phyloP scores from a whole-genome alignment of 1,140 invertebrate species.

The Lucilia sericata region DNA sequence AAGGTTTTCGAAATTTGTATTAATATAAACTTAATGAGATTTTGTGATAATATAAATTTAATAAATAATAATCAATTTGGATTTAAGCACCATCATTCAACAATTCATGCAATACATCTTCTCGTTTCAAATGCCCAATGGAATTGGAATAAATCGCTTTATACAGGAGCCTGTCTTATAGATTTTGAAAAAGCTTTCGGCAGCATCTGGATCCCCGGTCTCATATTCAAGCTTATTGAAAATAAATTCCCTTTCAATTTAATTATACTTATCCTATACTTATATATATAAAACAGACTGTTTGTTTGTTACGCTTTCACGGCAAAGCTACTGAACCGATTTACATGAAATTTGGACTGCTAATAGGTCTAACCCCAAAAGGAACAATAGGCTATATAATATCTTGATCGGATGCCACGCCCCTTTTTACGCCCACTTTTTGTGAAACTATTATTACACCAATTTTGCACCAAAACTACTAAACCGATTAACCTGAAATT shows the following conservation, averaged over 20 bases:
- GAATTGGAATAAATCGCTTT: slow-evolving; percentile 17
- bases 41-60: slow-evolving; percentile 1
- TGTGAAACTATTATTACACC: no score
- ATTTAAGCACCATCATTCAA: neutral
- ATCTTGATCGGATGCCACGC: no score
- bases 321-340: no score
- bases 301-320: no score
- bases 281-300: no score
- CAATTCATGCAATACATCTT: slow-evolving; percentile 18
- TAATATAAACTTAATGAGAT: neutral
- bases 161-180: slow-evolving; percentile 25
- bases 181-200: neutral
- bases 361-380: no score
- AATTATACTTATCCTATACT: slow-evolving; percentile 9
- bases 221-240: neutral
- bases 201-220: no score
- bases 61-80: neutral
- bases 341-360: no score
- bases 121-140: slow-evolving; percentile 14
- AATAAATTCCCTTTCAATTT: neutral
- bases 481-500: no score
- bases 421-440: no score
- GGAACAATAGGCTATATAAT: no score
- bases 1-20: slow-evolving; percentile 30
- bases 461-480: no score